A percentile compares a stretch with the other conserved stretches of the same genome.
phyloP scores from a whole-genome alignment of 2,113 vertebrate genomes.

The Cheilinus undulatus region DNA sequence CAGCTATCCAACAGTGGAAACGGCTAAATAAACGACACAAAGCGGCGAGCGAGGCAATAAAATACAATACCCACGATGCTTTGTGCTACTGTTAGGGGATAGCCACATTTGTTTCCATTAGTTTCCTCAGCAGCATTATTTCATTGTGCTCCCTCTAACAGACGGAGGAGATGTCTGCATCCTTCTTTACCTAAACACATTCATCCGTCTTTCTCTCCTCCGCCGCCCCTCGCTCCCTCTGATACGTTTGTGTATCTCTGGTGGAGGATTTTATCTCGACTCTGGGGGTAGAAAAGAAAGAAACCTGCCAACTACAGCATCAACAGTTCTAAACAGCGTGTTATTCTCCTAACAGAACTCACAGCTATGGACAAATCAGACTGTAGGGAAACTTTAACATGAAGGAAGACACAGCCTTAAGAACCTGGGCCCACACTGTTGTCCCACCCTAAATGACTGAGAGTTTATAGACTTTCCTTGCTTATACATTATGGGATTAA shows the following conservation, averaged over 20 bases:
- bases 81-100: conserved; percentile 37
- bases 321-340: neutral
- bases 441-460: too few species aligned
- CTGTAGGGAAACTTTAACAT: too few species aligned
- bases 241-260: neutral
- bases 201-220: conserved; percentile 6
- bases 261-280: conserved; percentile 2
- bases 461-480: too few species aligned
- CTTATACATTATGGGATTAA: too few species aligned
- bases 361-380: too few species aligned
- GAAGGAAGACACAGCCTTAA: too few species aligned
- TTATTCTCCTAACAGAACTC: too few species aligned
- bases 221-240: neutral
- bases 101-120: conserved; percentile 83
- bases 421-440: too few species aligned
- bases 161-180: conserved; percentile 21
- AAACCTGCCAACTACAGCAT: neutral
- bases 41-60: conserved; percentile 8
- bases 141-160: conserved; percentile 54
- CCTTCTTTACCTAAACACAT: neutral
- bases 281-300: neutral
- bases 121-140: conserved; percentile 69
- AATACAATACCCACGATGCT: conserved; percentile 21
- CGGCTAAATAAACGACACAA: conserved; percentile 28
- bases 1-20: conserved; percentile 29